Evolutionary conservation across 1,140 invertebrate genomes (phyloP).

Genomic region (Phenacoccus solenopsis): DNA sequence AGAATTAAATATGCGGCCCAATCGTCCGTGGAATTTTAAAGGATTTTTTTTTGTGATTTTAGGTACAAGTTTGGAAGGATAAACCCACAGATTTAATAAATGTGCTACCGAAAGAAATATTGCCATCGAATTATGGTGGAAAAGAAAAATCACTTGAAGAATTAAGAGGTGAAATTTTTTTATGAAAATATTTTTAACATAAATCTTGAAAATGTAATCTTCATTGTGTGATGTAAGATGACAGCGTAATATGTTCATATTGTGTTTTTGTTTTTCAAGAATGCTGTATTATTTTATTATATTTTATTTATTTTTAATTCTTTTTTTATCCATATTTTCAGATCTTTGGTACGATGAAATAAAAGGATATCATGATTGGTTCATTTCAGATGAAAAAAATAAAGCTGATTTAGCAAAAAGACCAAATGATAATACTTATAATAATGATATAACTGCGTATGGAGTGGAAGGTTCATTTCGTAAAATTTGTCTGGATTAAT

Average conservation of each 20-base stretch:
- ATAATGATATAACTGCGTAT: constrained; percentile 63
- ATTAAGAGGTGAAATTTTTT: constrained; percentile 18
- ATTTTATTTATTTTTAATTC: too few relatives aligned
- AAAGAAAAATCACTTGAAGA: constrained; percentile 12
- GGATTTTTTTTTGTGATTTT: neutral
- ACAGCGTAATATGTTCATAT: too few relatives aligned
- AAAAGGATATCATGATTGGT: constrained; percentile 58
- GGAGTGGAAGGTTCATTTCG: constrained; percentile 70
- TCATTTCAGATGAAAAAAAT: constrained; percentile 53
- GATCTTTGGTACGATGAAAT: constrained; percentile 60
- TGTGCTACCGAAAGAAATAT: neutral
- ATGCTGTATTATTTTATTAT: too few relatives aligned
- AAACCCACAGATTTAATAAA: neutral
- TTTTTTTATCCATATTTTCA: too few relatives aligned
- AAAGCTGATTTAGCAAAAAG: constrained; percentile 59
- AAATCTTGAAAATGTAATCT: too few relatives aligned
- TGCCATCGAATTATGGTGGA: constrained; percentile 19
- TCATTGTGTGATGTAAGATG: too few relatives aligned
- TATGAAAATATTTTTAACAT: too few relatives aligned
- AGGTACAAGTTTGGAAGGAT: neutral
- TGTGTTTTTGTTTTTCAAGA: too few relatives aligned
- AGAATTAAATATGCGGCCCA: too few relatives aligned
- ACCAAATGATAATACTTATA: constrained; percentile 44
- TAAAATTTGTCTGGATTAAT: constrained; percentile 57
- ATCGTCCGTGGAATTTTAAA: too few relatives aligned